These are phyloP conservation scores for Anarhynchus alexandrinus DNA, from an alignment of 2,113 vertebrate genomes.

Conservation along the genomic window DNA sequence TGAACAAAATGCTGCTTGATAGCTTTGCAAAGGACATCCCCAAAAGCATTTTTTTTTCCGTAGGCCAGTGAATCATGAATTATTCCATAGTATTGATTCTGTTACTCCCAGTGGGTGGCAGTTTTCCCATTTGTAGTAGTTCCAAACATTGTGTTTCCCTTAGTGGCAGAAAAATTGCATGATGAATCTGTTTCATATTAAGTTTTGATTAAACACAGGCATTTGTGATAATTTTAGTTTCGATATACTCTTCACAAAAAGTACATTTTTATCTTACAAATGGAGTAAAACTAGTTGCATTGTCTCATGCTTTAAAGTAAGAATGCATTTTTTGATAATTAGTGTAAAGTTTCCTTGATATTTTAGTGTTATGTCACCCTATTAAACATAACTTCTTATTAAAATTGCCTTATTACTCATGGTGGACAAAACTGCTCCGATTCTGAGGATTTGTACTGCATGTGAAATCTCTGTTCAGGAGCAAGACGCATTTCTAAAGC, in stretches of 20 bases:
- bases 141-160: slow-evolving; percentile 64
- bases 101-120: slow-evolving; percentile 35
- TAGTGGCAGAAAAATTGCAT: slow-evolving; percentile 37
- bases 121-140: slow-evolving; percentile 44
- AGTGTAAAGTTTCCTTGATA: neutral
- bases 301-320: neutral
- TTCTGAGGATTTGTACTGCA: neutral
- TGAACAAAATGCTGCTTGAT: neutral
- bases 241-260: neutral
- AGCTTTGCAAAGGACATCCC: slow-evolving; percentile 29
- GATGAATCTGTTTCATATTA: slow-evolving; percentile 55
- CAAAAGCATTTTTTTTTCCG: neutral
- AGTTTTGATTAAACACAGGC: slow-evolving; percentile 53
- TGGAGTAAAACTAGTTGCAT: neutral
- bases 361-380: neutral
- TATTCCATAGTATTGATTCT: slow-evolving; percentile 41
- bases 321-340: neutral
- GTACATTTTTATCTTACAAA: neutral
- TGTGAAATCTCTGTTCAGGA: neutral
- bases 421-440: neutral
- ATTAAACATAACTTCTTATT: neutral
- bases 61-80: slow-evolving; percentile 38
- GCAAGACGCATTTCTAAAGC: neutral
- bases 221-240: slow-evolving; percentile 22
- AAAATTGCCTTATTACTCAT: neutral